Conservation (phyloP, 2,888 invertebrate genomes). For the Oxyteleia sp. region DNA sequence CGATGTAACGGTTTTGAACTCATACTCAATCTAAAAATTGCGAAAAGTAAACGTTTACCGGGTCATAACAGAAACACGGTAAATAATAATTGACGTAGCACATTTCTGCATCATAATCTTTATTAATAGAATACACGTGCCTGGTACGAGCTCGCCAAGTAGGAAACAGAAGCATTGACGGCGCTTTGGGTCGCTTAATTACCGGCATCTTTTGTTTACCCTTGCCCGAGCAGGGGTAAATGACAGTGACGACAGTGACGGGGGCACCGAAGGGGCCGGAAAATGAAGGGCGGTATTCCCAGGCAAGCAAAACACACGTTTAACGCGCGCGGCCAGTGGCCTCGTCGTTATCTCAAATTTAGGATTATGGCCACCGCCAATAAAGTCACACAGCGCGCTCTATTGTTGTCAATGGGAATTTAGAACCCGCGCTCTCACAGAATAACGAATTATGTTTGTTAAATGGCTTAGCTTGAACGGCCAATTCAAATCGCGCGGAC, state of each 20-base stretch:
- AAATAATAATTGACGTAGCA: conserved; percentile 62
- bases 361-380: conserved; percentile 67
- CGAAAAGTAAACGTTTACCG: conserved; percentile 43
- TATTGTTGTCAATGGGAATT: conserved; percentile 64
- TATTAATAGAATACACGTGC: conserved; percentile 78
- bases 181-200: conserved; percentile 74
- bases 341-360: conserved; percentile 67
- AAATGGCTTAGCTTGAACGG: conserved; percentile 58
- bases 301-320: conserved; percentile 55
- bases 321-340: conserved; percentile 58
- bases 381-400: conserved; percentile 70
- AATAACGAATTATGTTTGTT: conserved; percentile 68
- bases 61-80: conserved; percentile 23
- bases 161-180: conserved; percentile 72
- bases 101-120: conserved; percentile 74
- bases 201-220: conserved; percentile 76
- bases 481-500: conserved; percentile 33
- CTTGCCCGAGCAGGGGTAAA: conserved; percentile 74
- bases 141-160: conserved; percentile 46
- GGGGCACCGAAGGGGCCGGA: conserved; percentile 40
- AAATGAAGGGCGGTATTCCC: conserved; percentile 57
- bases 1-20: too few species aligned
- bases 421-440: conserved; percentile 57
- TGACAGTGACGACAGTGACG: conserved; percentile 63
- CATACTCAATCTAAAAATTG: too few species aligned